Base-by-base conservation (phyloP, 2,888 invertebrate species). In the Acanthococcus lagerstroemiae region DNA sequence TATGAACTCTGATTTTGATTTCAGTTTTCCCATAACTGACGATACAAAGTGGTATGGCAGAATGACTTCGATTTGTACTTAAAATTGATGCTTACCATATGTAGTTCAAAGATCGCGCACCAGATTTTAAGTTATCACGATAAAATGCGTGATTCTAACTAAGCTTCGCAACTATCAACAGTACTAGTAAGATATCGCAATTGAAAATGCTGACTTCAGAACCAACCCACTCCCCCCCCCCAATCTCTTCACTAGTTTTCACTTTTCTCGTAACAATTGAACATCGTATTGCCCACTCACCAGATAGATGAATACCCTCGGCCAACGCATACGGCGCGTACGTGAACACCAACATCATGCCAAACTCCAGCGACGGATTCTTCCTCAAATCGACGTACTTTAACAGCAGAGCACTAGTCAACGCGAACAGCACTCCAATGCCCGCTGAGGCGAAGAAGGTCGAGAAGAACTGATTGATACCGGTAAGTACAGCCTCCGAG, bases 361-460 rank as follows among this genome's bases (percentile, higher is more conserved):
- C 97, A 80, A 99, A 95, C 78, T 99, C 99, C 68, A 99, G 79
- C 5, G 97, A 97, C 0, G 99, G 97, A 79, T 97, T 95, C 76
- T 95, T 95, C 65, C 96, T 82, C 67, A 99, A 80, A 79, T 97
- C 96, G 68, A 97, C 86, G 80, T 96, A 94, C 78, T 97, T 97
- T 55, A 97, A 79, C 48, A 96, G 77, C 60, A 96, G 78, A 27
- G 95, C 94, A 78, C 94, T 95, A 37, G 93, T 84, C 24, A 99
- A 81, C 48, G 96, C 99, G 80, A 95, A 95, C 17, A 90, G 81
- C 1, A 94, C 92, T 22, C 99, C 99, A 71, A 99, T 94, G 37
- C 91, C 91, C 67, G 97, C 95, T 1, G 97, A 99, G 6, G 95
- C 95, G 79, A 99, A 95, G 77, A 99, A 99, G 92, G 97, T 96